Base-by-base conservation (phyloP, 2,888 invertebrate genomes). In the Orgyia antiqua region DNA sequence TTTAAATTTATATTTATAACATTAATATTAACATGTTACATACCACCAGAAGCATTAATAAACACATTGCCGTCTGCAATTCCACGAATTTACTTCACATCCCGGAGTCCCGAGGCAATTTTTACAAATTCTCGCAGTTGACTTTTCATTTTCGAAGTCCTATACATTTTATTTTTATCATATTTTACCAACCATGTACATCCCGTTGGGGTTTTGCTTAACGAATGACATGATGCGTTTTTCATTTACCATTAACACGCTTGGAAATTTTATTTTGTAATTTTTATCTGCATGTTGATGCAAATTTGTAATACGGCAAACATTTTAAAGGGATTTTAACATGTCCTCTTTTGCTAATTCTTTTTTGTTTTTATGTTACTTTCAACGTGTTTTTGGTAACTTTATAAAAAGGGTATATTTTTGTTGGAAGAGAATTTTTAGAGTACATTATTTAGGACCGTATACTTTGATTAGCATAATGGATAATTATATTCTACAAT, bases 121-220 rank as follows among this genome's bases (percentile, higher is more conserved):
- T 75, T 67, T 58, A 51, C 61, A 67, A 75, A 73, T 74, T 69
- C 58, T 60, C 60, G 59, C 59, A 45, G 68, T 68, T 66, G 63
- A 62, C 56, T 64, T 62, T 66, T 59, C 64, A 59, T 64, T 65
- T 58, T 50, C 51, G 37, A 52, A 61, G 11, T 21, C 36, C 29
- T 33, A 31, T 37, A 43, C 53, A 37, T 49, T 47, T 50, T 48
- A 20, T 13, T 13, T 37, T 35, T 36, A 37, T 36, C 50, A 27
- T 60, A 52, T 57, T 48, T 39, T 42, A 33, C 39, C 29, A 24
- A 38, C 33, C 45, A 33, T 47, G 42, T 33, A 45, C 37, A 35
- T 33, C 47, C 62, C 57, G 41, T 17, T 23, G 36, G 55, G 62
- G 49, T 30, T 41, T 39, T 38, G 42, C 51, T 58, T 57, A 65